A percentile compares a stretch with the other conserved stretches of the same genome.
Conservation (phyloP, 2,797 vertebrate species). For the Echiichthys vipera region DNA sequence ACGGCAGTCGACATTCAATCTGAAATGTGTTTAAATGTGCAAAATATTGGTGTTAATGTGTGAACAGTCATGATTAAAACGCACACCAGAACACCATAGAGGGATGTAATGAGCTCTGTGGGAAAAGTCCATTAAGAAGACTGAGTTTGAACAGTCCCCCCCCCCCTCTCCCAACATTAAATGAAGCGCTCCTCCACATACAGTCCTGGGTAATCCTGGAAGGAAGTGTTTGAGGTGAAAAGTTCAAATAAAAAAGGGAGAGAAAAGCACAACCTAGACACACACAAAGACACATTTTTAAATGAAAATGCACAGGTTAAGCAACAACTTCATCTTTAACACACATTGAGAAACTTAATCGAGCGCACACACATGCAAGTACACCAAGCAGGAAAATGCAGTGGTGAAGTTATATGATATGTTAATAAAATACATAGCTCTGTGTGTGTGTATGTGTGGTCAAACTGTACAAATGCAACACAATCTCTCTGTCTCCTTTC, state of each 20-base stretch:
- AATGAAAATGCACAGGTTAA: slow-evolving; percentile 48
- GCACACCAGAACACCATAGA: slow-evolving; percentile 23
- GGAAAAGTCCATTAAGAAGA: slow-evolving; percentile 33
- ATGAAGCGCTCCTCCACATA: slow-evolving; percentile 34
- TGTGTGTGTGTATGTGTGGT: slow-evolving; percentile 9
- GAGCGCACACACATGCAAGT: not conserved
- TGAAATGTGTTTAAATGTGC: slow-evolving; percentile 21
- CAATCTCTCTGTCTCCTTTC: slow-evolving; percentile 51
- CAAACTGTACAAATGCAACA: slow-evolving; percentile 55
- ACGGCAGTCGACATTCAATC: not conserved
- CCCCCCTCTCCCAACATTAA: not conserved
- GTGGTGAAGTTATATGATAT: slow-evolving; percentile 48
- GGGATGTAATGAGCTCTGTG: slow-evolving; percentile 36
- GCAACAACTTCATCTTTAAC: slow-evolving; percentile 48
- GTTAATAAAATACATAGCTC: slow-evolving; percentile 50
- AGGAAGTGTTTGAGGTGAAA: slow-evolving; percentile 52
- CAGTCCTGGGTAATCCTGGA: slow-evolving; percentile 57
- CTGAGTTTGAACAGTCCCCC: slow-evolving; percentile 8
- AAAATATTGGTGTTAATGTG: slow-evolving; percentile 5
- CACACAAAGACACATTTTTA: slow-evolving; percentile 36
- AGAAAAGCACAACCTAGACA: slow-evolving; percentile 21
- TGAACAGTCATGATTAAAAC: slow-evolving; percentile 26
- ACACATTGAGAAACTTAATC: slow-evolving; percentile 45
- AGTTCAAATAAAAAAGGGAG: slow-evolving; percentile 18
- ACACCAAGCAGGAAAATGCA: slow-evolving; percentile 32